Percentiles rank a stretch among this genome's conserved stretches.
These are phyloP conservation scores for Engraulis encrasicolus DNA, from an alignment of 2,113 vertebrate species.

Conservation along the genomic window DNA sequence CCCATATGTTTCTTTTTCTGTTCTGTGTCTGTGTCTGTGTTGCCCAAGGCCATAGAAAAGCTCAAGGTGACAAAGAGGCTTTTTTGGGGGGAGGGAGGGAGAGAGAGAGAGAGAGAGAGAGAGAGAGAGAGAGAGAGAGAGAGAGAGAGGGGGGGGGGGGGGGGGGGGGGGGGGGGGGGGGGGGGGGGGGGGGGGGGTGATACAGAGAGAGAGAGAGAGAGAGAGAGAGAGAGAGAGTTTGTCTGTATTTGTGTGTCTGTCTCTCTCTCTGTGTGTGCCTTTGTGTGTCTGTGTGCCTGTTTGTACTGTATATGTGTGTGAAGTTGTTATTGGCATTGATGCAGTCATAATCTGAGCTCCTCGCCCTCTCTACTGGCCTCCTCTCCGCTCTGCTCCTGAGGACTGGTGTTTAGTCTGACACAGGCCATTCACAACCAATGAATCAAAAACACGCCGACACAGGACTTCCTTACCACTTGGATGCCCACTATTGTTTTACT, in stretches of 20 bases:
- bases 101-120: no score
- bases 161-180: no score
- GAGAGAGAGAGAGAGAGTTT: slow-evolving; percentile 46
- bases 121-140: no score
- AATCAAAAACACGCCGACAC: slow-evolving; percentile 64
- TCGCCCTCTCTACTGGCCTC: slow-evolving; percentile 43
- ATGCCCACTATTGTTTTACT: slow-evolving; percentile 49
- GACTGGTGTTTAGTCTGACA: slow-evolving; percentile 78
- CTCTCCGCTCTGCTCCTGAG: no score
- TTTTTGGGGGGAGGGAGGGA: slow-evolving; percentile 8
- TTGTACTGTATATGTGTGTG: no score
- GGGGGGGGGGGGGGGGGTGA: slow-evolving; percentile 36
- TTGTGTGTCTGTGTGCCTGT: slow-evolving; percentile 46
- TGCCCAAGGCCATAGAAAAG: slow-evolving; percentile 56
- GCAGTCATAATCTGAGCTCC: not conserved
- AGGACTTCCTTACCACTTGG: slow-evolving; percentile 47
- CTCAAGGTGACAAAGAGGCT: not conserved
- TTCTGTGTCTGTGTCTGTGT: not conserved
- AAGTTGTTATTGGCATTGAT: slow-evolving; percentile 11
- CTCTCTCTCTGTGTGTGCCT: no score
- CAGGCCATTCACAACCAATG: slow-evolving; percentile 51
- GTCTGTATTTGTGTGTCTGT: slow-evolving; percentile 52
- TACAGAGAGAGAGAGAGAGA: no score
- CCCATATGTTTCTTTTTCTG: not conserved
- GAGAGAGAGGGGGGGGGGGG: no score